These are phyloP conservation scores for Aurelia aurita DNA, from an alignment of 30 jellyfish, hydroid and myxozoan species.

Conservation along the genomic window DNA sequence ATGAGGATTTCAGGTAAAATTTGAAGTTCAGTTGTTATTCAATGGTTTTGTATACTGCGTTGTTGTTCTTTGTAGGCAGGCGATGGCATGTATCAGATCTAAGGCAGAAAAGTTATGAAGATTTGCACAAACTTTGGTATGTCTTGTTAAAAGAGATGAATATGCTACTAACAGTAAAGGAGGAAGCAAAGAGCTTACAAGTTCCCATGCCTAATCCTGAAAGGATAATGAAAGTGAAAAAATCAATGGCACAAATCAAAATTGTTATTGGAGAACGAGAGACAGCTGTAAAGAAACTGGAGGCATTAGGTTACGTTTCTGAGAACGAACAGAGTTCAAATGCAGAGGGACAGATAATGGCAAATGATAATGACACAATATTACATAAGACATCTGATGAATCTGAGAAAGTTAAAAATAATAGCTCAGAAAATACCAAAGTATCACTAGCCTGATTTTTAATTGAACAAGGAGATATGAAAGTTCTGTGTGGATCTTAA, in stretches of 20 bases:
- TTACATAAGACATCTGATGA: neutral
- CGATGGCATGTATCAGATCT: constrained; percentile 93
- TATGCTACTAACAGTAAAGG: constrained; percentile 91
- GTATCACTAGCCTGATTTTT: neutral
- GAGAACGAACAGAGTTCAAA: constrained; percentile 16
- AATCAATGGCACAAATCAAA: constrained; percentile 83
- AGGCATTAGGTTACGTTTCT: constrained; percentile 59
- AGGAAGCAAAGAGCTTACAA: constrained; percentile 88
- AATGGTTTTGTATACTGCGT: too few relatives aligned
- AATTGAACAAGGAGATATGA: too few relatives aligned
- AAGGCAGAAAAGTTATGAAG: constrained; percentile 86
- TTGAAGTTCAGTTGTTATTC: too few relatives aligned
- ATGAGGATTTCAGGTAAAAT: too few relatives aligned
- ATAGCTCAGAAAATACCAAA: neutral
- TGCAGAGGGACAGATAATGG: neutral
- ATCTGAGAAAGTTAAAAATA: neutral
- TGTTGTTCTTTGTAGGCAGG: constrained; percentile 68
- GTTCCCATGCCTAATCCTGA: constrained; percentile 97
- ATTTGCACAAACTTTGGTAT: constrained; percentile 97
- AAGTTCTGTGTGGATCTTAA: too few relatives aligned
- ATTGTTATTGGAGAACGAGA: constrained; percentile 81
- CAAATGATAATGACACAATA: neutral
- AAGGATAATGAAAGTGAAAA: constrained; percentile 78
- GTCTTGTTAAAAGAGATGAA: constrained; percentile 92
- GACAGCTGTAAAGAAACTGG: constrained; percentile 68